Base-by-base conservation (phyloP, 2,113 vertebrate genomes). In the Brachyhypopomus occidentalis region DNA sequence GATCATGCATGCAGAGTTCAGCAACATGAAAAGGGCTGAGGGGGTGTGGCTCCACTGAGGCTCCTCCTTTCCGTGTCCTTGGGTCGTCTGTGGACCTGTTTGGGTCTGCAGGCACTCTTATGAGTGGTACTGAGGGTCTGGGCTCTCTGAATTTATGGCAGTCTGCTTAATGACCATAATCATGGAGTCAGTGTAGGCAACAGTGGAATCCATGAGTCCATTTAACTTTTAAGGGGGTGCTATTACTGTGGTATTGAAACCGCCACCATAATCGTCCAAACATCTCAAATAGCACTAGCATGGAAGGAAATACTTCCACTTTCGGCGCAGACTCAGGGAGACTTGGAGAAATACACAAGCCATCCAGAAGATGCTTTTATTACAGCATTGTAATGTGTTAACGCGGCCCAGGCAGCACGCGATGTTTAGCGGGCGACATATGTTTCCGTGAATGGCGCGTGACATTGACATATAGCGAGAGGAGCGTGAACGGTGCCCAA, bases 401-500 rank as follows among this genome's bases (percentile, higher is more conserved):
- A 82, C 81, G 84, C 85, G 75, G 79, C 75, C 80, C 75, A 76
- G 85, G 86, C 84, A 45, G 79, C 76, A 63, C 72, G 81, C 76
- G 82, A 81, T 80, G 79, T 83, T 86, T 88, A 72, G 67, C 77
- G 86, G 86, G 79, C 85, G 78, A 91, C 90, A 91, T 91, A 92
- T 92, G 89, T 88, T 89, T 88, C 60, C 56, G 87, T 70, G 88
- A 86, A 92, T 90, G 88, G 73, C 76, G 30, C 79, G 27, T 70
- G 85, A 92, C 90, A 89, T 82, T 92, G 91, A 91, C 88, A 75
- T 89, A 92, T 91, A 87, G 83, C 82, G 34, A 81, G 84, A 79
- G 64, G 72, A 81, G 88, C 84, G 83, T 56, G 87, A 87, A 79
- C 83, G 80, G 86, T 86, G 84, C 84, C 88, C 85, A 77, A 86